Percentiles rank a stretch among this genome's conserved stretches.
phyloP scores from a whole-genome alignment of 2,888 invertebrate species.

The Caenorhabditis sp. region DNA sequence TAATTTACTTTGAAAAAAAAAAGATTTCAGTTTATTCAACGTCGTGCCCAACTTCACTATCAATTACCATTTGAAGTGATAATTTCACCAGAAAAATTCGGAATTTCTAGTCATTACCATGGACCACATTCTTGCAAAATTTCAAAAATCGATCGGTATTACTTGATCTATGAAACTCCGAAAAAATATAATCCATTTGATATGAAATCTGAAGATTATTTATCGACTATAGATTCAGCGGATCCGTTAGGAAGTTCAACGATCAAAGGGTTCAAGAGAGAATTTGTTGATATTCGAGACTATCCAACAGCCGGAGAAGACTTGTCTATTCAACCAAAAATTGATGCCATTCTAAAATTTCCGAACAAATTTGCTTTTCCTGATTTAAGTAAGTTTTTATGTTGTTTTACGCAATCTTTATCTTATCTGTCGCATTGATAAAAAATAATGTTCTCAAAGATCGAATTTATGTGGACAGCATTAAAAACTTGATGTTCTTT shows the following conservation, averaged over 20 bases:
- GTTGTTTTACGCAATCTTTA: neutral
- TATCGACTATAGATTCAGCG: slow-evolving; percentile 41
- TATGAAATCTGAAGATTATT: slow-evolving; percentile 29
- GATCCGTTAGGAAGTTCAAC: slow-evolving; percentile 41
- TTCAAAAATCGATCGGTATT: slow-evolving; percentile 14
- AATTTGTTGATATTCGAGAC: slow-evolving; percentile 40
- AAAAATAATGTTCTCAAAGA: too few species aligned
- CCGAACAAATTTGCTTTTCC: slow-evolving; percentile 38
- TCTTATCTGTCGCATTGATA: neutral
- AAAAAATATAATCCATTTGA: slow-evolving; percentile 37
- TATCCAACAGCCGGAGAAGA: slow-evolving; percentile 47
- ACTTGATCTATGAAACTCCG: slow-evolving; percentile 36
- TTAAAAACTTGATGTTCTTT: too few species aligned
- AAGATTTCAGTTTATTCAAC: slow-evolving; percentile 40
- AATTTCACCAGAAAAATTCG: slow-evolving; percentile 30
- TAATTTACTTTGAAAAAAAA: neutral
- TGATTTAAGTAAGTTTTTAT: slow-evolving; percentile 31
- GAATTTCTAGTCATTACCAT: slow-evolving; percentile 39
- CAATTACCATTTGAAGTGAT: slow-evolving; percentile 34
- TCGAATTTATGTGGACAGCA: too few species aligned
- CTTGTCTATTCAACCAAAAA: slow-evolving; percentile 37
- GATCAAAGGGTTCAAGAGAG: slow-evolving; percentile 32
- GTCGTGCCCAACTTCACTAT: slow-evolving; percentile 30
- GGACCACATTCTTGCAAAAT: slow-evolving; percentile 34
- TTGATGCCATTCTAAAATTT: slow-evolving; percentile 24